These are phyloP conservation scores for Rhadina sibilatrix DNA, from an alignment of 2,113 vertebrate species.

Conservation along the genomic window DNA sequence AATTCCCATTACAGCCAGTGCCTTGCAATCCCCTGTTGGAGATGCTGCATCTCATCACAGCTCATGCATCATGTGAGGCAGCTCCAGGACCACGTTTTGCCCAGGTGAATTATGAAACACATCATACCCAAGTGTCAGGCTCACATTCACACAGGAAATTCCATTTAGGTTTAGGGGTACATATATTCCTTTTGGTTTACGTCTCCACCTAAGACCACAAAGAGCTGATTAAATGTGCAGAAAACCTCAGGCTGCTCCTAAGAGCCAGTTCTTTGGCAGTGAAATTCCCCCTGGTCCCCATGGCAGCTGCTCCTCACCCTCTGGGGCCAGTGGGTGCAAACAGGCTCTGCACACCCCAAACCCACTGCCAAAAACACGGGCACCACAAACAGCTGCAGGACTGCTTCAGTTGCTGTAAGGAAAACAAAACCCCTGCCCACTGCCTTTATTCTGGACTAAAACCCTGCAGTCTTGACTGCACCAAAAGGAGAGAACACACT, in stretches of 20 bases:
- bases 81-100: background rate
- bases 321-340: background rate
- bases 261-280: background rate
- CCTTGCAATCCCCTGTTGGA: background rate
- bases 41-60: background rate
- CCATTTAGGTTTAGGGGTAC: background rate
- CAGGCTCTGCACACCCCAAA: background rate
- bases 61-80: fast-evolving
- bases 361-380: fast-evolving
- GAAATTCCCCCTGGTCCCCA: background rate
- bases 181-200: background rate
- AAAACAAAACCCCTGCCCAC: background rate
- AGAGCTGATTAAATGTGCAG: background rate
- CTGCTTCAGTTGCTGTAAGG: background rate
- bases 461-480: background rate
- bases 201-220: background rate
- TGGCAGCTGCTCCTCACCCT: background rate
- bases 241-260: background rate
- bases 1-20: background rate
- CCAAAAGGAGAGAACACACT: background rate
- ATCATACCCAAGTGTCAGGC: background rate
- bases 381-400: background rate
- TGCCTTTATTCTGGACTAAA: background rate
- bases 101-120: background rate
- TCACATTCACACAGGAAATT: background rate